phyloP scores from a whole-genome alignment of 2,888 invertebrate species.

The Agrilus biguttatus region DNA sequence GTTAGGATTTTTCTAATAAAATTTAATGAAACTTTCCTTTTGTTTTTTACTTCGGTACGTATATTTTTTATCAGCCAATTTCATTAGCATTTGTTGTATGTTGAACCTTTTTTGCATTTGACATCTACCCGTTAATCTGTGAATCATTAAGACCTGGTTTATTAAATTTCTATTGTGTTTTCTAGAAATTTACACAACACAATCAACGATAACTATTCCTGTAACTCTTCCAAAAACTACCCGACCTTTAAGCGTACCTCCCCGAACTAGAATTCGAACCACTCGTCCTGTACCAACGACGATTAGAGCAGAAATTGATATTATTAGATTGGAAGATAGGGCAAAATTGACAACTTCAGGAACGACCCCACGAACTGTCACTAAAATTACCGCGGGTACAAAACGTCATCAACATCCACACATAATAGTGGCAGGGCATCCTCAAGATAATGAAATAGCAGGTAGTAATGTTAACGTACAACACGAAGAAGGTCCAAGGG shows the following conservation, averaged over 20 bases:
- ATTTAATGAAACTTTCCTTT: too few species aligned
- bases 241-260: slow-evolving; percentile 18
- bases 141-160: too few species aligned
- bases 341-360: slow-evolving; percentile 16
- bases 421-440: slow-evolving; percentile 37
- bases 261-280: slow-evolving; percentile 22
- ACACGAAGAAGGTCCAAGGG: slow-evolving; percentile 50
- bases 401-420: slow-evolving; percentile 13
- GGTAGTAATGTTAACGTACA: slow-evolving; percentile 32
- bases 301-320: slow-evolving; percentile 26
- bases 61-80: too few species aligned
- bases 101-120: too few species aligned
- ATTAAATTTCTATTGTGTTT: too few species aligned
- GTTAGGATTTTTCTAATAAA: too few species aligned
- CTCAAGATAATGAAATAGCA: slow-evolving; percentile 67
- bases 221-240: slow-evolving; percentile 18
- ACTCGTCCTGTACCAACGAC: slow-evolving; percentile 30
- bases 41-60: too few species aligned
- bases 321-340: slow-evolving; percentile 21
- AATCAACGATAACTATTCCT: slow-evolving; percentile 16
- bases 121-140: too few species aligned
- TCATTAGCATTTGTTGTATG: too few species aligned
- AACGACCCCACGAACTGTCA: slow-evolving; percentile 13
- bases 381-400: slow-evolving; percentile 16
- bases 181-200: slow-evolving; percentile 31